Evolutionary conservation across 2,888 invertebrate species (phyloP).

Genomic region (Cantharis lateralis): DNA sequence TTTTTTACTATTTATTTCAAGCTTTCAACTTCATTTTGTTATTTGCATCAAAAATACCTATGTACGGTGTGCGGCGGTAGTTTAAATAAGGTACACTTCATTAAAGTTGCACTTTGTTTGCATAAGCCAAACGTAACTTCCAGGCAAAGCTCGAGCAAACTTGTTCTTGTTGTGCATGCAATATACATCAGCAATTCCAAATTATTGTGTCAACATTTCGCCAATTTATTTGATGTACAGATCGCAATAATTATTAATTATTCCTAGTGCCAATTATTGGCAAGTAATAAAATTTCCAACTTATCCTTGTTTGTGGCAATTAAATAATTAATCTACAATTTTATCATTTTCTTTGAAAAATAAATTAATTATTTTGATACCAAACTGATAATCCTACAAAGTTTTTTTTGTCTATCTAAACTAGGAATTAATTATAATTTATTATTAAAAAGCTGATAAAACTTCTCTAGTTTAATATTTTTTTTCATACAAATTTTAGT

Average conservation of each 20-base stretch:
- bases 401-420: no score
- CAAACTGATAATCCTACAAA: no score
- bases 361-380: no score
- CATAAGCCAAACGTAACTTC: constrained; percentile 20
- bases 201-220: not conserved
- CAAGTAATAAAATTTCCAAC: not conserved
- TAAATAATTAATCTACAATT: no score
- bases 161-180: constrained; percentile 7
- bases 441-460: no score
- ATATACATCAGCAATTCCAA: not conserved
- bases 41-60: not conserved
- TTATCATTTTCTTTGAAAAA: no score
- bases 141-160: constrained; percentile 16
- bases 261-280: not conserved
- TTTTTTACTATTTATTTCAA: not conserved
- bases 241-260: not conserved
- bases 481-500: no score
- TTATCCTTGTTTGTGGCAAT: no score
- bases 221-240: not conserved
- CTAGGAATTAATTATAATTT: no score
- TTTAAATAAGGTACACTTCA: constrained; percentile 34
- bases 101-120: constrained; percentile 37
- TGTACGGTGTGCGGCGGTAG: constrained; percentile 19
- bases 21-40: constrained; percentile 9
- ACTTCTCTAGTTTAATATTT: no score